A percentile compares a stretch with the other conserved stretches of the same genome.
Conservation (phyloP, 2,113 vertebrate species). For the Centrocercus urophasianus region DNA sequence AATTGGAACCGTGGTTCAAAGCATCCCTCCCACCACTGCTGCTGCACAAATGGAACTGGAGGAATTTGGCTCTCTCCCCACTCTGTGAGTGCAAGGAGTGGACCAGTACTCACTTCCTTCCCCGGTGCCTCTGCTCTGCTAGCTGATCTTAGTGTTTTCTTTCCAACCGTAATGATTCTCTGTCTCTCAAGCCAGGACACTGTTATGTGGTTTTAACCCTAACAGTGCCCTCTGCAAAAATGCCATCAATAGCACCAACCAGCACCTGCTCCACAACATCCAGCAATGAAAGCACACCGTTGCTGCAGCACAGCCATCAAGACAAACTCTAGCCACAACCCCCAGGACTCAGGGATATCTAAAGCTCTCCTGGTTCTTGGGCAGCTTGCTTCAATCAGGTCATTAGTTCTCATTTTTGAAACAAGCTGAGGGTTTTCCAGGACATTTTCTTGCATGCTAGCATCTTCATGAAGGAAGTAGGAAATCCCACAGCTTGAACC, state of each 20-base stretch:
- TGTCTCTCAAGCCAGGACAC: neutral
- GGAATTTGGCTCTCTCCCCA: neutral
- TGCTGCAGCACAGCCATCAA: neutral
- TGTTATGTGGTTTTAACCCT: neutral
- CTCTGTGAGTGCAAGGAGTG: too few relatives aligned
- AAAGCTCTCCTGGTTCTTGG: neutral
- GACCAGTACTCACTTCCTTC: too few relatives aligned
- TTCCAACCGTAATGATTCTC: too few relatives aligned
- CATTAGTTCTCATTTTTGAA: neutral
- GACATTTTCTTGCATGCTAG: neutral
- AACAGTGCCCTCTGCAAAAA: neutral
- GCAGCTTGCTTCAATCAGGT: neutral
- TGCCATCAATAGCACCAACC: neutral
- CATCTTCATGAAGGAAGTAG: neutral
- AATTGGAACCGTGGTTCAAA: neutral
- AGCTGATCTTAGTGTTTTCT: too few relatives aligned
- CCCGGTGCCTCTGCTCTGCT: too few relatives aligned
- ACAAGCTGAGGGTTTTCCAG: neutral
- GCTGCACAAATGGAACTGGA: accelerated
- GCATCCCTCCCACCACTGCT: neutral
- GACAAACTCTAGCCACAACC: neutral
- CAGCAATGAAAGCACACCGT: neutral
- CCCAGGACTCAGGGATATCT: neutral
- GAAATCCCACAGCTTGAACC: neutral
- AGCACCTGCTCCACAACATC: neutral